Base-by-base conservation (phyloP, 2,113 vertebrate species). In the Lepus americanus region DNA sequence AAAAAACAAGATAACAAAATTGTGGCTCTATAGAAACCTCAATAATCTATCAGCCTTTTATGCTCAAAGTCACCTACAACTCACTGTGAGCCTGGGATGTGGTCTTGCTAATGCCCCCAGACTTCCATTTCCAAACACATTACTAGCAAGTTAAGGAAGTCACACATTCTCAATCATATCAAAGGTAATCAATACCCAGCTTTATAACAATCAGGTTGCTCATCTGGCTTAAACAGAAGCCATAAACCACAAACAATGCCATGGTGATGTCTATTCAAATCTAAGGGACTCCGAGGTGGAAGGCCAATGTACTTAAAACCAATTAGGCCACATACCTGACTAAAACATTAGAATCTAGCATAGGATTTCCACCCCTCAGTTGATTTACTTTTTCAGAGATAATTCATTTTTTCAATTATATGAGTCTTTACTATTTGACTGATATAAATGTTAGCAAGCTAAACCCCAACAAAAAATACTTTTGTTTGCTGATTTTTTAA, bases 181-280 rank as follows among this genome's bases (percentile, higher is more conserved):
- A 91, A 79, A 95, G 49, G 10, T 36, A 84, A 95, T 92, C 70
- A 53, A 92, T 33, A 80, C 33, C 29, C 55, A 92, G 81, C 59
- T 78, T 94, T 92, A 72, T 85, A 96, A 81, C 33, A 86, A 85
- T 76, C 9, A 59, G 29, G 49, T 74, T 31, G 19, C 66, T 91
- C 17, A 53, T 74, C 84, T 87, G 82, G 31, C 83, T 84, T 69
- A 9, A 80, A 27, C 27, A 84, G 49, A 94, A 88, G 53, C 53
- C 53, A 20, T 53, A 19, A 77, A n/a, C 19, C 14, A 17, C 9
- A 90, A 63, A 9, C 59, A 33, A 17, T 31, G 36, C 69, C 36
- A 22, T 73, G 17, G 20, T 36, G 36, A 7, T 64, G 22, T n/a
- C 36, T n/a, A 16, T 49, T 73, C 9, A 27, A 31, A 78, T n/a